A percentile compares a stretch with the other conserved stretches of the same genome.
These are phyloP conservation scores for Antheraea mylitta DNA, from an alignment of 1,140 invertebrate species.

Conservation along the genomic window DNA sequence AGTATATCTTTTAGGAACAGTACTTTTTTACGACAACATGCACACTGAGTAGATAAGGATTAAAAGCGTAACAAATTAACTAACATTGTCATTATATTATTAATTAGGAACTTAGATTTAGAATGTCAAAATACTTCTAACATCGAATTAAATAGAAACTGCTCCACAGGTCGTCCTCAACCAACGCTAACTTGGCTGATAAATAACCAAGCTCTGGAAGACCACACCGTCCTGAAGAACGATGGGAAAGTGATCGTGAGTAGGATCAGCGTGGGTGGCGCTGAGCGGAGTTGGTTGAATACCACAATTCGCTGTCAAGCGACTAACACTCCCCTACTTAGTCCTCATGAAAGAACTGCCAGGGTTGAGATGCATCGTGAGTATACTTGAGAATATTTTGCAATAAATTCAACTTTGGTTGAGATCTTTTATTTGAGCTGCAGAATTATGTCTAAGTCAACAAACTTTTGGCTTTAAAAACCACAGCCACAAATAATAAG, in stretches of 20 bases:
- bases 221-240: conserved; percentile 79
- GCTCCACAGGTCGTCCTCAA: conserved; percentile 85
- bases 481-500: no score
- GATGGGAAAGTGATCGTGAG: conserved; percentile 87
- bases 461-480: no score
- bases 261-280: conserved; percentile 83
- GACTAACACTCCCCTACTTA: conserved; percentile 89
- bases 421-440: no score
- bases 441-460: no score
- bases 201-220: conserved; percentile 84
- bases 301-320: conserved; percentile 91
- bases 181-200: conserved; percentile 89
- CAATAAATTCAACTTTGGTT: no score
- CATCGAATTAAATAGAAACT: conserved; percentile 2
- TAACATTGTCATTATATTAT: no score
- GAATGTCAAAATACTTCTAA: no score
- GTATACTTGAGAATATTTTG: conserved; percentile 51
- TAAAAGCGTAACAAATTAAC: no score
- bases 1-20: no score
- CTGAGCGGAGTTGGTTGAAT: conserved; percentile 88
- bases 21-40: no score
- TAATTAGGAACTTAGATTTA: no score
- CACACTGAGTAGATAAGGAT: no score
- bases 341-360: conserved; percentile 87
- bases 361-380: conserved; percentile 89